A percentile compares a stretch with the other conserved stretches of the same genome.
Conservation (phyloP, 2,888 invertebrate genomes). For the Trissolcus brochymenae region DNA sequence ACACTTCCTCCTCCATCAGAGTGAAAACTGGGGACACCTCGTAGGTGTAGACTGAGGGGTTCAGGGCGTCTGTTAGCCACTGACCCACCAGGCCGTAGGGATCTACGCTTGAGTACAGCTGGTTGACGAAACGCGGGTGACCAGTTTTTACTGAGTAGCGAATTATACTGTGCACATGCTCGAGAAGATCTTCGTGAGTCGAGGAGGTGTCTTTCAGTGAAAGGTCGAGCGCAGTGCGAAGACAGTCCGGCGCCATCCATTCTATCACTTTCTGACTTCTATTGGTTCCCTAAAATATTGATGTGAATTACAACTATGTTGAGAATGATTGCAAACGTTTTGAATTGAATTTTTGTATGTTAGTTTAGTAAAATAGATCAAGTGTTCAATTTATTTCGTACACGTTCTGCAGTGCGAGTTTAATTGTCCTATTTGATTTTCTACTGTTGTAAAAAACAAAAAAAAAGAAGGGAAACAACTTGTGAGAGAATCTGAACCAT, state of each 20-base stretch:
- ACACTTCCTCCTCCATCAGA: conserved; percentile 89
- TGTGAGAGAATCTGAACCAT: no score
- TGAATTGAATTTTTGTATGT: no score
- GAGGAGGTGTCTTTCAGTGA: conserved; percentile 79
- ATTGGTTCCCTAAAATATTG: conserved; percentile 78
- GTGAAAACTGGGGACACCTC: conserved; percentile 93
- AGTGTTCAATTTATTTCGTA: no score
- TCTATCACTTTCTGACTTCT: conserved; percentile 86
- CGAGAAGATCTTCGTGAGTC: conserved; percentile 83
- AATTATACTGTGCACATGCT: conserved; percentile 84
- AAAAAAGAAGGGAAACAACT: no score
- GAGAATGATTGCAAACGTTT: neutral
- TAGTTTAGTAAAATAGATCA: no score
- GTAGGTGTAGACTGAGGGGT: conserved; percentile 92
- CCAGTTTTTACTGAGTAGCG: conserved; percentile 93
- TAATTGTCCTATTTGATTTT: no score
- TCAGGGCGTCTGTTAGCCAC: conserved; percentile 90
- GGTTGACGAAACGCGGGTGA: conserved; percentile 93
- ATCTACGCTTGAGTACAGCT: conserved; percentile 89
- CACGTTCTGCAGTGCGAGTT: no score
- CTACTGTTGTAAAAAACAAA: no score
- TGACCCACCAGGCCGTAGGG: conserved; percentile 90
- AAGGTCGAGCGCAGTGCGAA: conserved; percentile 83
- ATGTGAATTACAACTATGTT: neutral
- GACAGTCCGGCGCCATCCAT: conserved; percentile 86